A percentile compares a stretch with the other conserved stretches of the same genome.
Conservation (phyloP, 2,797 vertebrate species). For the Eremophila alpestris region DNA sequence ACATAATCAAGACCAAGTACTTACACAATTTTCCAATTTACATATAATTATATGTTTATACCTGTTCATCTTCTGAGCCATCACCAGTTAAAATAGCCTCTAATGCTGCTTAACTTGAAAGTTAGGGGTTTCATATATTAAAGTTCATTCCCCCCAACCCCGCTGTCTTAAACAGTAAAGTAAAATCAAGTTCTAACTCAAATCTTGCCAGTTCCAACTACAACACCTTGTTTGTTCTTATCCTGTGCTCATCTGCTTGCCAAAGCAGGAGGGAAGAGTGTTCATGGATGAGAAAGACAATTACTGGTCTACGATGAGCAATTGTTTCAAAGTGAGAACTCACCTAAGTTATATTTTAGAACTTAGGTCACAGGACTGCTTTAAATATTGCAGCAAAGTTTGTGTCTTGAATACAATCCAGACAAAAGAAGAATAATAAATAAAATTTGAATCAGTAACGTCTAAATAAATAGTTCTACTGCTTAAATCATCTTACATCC, state of each 20-base stretch:
- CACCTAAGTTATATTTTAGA: neutral
- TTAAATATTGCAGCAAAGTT: neutral
- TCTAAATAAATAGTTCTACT: neutral
- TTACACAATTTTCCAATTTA: neutral
- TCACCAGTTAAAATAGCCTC: neutral
- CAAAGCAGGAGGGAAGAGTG: neutral
- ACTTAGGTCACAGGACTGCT: neutral
- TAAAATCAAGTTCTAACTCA: neutral
- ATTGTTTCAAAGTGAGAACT: neutral
- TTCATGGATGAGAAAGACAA: neutral
- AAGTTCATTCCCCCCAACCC: neutral
- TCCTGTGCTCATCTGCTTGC: neutral
- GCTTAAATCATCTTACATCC: neutral
- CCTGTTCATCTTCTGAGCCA: neutral
- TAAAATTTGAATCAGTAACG: neutral
- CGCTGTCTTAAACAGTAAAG: neutral
- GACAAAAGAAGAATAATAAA: neutral
- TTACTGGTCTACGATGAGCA: neutral
- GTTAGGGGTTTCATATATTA: neutral
- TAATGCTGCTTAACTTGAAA: neutral
- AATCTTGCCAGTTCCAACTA: neutral
- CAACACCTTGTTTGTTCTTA: neutral
- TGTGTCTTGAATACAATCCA: neutral
- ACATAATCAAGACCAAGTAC: neutral
- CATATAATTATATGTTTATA: neutral